Evolutionary conservation across 2,888 invertebrate genomes (phyloP).

Genomic region (Pyrgus malvae): DNA sequence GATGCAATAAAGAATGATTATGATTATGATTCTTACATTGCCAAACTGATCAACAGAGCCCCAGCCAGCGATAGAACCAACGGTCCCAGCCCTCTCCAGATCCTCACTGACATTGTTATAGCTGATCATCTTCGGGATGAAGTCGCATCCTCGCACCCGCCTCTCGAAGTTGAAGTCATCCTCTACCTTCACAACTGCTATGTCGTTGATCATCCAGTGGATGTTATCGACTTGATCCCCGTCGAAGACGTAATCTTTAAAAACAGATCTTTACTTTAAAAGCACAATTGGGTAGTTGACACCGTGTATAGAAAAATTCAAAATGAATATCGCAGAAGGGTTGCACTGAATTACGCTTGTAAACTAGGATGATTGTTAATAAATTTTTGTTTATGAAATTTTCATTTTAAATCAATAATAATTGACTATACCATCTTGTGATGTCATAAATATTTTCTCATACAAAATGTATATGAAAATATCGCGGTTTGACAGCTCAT

Average conservation of each 20-base stretch:
- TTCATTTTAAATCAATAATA: too few species aligned
- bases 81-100: conserved; percentile 46
- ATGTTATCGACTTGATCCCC: conserved; percentile 64
- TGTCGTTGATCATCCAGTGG: conserved; percentile 67
- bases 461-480: too few species aligned
- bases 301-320: too few species aligned
- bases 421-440: too few species aligned
- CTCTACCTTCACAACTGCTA: conserved; percentile 68
- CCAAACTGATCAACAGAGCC: conserved; percentile 50
- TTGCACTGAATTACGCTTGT: too few species aligned
- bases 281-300: too few species aligned
- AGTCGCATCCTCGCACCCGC: conserved; percentile 63
- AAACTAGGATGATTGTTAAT: too few species aligned
- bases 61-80: conserved; percentile 64
- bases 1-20: too few species aligned
- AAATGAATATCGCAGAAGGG: too few species aligned
- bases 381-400: too few species aligned
- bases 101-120: conserved; percentile 55
- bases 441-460: too few species aligned
- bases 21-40: conserved; percentile 49
- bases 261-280: not conserved
- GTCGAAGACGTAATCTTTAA: conserved; percentile 59
- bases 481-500: too few species aligned
- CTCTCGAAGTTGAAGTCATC: conserved; percentile 61
- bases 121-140: conserved; percentile 51